Base-by-base conservation (phyloP, 2,888 invertebrate genomes). In the Andrena camellia region DNA sequence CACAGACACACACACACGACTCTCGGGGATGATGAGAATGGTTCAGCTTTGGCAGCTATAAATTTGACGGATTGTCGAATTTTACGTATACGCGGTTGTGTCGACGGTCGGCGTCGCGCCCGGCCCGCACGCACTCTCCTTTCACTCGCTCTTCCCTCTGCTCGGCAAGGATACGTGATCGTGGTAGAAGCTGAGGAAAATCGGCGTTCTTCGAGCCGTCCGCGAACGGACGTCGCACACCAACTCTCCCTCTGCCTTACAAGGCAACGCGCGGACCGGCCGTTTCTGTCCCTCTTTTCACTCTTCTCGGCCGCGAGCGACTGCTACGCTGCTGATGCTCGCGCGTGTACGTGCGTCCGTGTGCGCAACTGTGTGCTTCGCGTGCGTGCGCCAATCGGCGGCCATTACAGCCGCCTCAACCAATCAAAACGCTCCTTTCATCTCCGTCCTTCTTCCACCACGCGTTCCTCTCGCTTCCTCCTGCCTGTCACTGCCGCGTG, bases 41-140 rank as follows among this genome's bases (percentile, higher is more conserved):
- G 76, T 79, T 85, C 83, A 60, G 59, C 88, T 87, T 68, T 74
- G 78, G 80, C 80, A 77, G 80, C 80, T 80, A 82, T 78, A 81
- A 86, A 83, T 69, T 90, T 91, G 92, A 92, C 92, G 92, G 93
- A 93, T 93, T 93, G 93, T 93, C 93, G 92, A 84, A 86, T 89
- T 90, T 92, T 91, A 91, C 91, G 92, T 92, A 92, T 92, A 92
- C 92, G 84, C 86, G 89, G 87, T 91, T 85, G 54, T 76, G 70
- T 89, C 89, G 87, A 80, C 81, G 87, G 84, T 88, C 89, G 89
- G 89, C 89, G 89, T 87, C 84, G 84, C 80, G 82, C 78, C 87
- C 85, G 89, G 84, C 57, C 83, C 80, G 83, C 81, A 86, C 78
- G 78, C 78, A 80, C 78, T 74, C 64, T 75, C 67, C 70, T 73